Base-by-base conservation (phyloP, 1,140 invertebrate genomes). In the Hyles euphorbiae region DNA sequence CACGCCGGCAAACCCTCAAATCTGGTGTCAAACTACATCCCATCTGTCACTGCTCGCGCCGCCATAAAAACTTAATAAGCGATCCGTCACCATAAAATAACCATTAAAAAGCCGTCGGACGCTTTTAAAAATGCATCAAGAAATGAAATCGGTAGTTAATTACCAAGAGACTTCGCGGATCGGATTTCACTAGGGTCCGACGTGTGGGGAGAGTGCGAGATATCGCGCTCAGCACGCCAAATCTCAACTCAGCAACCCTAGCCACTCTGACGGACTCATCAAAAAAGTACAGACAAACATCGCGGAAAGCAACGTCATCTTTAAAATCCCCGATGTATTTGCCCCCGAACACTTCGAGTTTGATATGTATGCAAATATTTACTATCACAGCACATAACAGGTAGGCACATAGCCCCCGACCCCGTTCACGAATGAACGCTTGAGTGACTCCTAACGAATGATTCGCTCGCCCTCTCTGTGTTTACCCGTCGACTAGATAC, bases 41-140 rank as follows among this genome's bases (percentile, higher is more conserved):
- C 83, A 86, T 88, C 85, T 85, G 83, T 85, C 81, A 85, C 74
- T 80, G 68, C 65, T 40, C 62, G 65, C 65, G 62, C 62, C 65
- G 71, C 77, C 73, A 82, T 83, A 82, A 88, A 87, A 88, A 88
- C 84, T 83, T 88, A 88, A 88, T 84, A 88, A 88, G 78, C 76
- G 81, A 88, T 88, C 83, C 81, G 85, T 88, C 85, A 88, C 85
- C 83, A 88, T 88, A 88, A 88, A 88, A 88, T 88, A 83, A 78
- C 81, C 83, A 88, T 87, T 88, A 85, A 83, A 86, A 86, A 87
- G 76, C 83, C 82, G 85, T 83, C 85, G 81, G 85, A 78, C 77
- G 81, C 83, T 83, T 87, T 88, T 85, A 88, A 87, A 88, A 88
- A 79, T 85, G 80, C 85, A 88, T 88, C 83, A 88, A 88, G 83